These are phyloP conservation scores for Neotoma lepida DNA, from an alignment of 2,113 vertebrate genomes.

Conservation along the genomic window DNA sequence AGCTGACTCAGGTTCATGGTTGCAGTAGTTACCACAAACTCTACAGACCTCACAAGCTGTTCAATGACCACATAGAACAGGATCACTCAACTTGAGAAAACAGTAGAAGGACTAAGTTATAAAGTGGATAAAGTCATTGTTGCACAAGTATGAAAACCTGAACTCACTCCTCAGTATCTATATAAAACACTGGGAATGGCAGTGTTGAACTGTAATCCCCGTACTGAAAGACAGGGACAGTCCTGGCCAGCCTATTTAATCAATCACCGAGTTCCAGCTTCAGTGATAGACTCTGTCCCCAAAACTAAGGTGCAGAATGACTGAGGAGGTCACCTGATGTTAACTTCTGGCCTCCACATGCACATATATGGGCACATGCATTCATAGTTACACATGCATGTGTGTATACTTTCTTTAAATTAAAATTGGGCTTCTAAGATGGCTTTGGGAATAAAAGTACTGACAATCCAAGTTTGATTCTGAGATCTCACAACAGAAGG, in stretches of 20 bases:
- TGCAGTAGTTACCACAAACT: constrained; percentile 12
- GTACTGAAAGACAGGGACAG: neutral
- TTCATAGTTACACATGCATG: neutral
- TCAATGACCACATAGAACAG: neutral
- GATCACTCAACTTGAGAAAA: neutral
- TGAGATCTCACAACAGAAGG: neutral
- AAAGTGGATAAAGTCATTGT: neutral
- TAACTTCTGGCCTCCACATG: neutral
- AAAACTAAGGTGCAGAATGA: neutral
- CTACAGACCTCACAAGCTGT: neutral
- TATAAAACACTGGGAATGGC: neutral
- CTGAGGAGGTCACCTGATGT: neutral
- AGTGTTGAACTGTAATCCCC: neutral
- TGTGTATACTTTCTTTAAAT: neutral
- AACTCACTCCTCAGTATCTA: neutral
- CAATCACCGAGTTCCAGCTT: neutral
- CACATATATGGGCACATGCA: neutral
- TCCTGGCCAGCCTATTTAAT: neutral
- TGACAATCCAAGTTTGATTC: neutral
- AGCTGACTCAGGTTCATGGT: neutral
- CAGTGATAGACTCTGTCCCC: neutral
- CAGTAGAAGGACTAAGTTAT: neutral
- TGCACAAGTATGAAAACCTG: neutral
- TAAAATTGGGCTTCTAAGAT: neutral
- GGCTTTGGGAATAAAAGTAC: neutral